Percentiles rank a stretch among this genome's conserved stretches.
These are phyloP conservation scores for Carterocephalus palaemon DNA, from an alignment of 2,888 invertebrate species.

Conservation along the genomic window DNA sequence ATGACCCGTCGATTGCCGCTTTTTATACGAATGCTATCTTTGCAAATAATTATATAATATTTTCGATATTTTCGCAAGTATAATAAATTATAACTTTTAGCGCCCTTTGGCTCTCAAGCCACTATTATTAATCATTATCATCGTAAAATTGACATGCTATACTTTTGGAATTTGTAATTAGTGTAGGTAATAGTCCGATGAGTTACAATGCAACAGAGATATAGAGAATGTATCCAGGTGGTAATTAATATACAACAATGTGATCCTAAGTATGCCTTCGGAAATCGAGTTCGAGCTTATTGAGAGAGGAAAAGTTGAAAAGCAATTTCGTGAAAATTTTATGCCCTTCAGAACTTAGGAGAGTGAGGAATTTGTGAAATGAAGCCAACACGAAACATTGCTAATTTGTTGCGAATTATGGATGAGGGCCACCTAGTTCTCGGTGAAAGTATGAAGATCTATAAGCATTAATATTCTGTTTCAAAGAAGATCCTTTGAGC, in stretches of 20 bases:
- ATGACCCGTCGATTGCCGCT: no score
- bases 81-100: no score
- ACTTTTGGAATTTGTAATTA: no score
- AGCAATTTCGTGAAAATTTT: slow-evolving; percentile 76
- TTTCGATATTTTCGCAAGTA: no score
- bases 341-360: slow-evolving; percentile 66
- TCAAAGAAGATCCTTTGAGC: neutral
- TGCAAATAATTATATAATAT: no score
- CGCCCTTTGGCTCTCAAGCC: no score
- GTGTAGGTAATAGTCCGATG: neutral
- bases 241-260: slow-evolving; percentile 52
- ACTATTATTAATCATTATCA: no score
- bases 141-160: no score
- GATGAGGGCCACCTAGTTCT: slow-evolving; percentile 47
- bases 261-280: slow-evolving; percentile 63
- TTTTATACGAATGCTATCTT: no score
- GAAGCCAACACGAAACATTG: slow-evolving; percentile 67
- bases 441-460: slow-evolving; percentile 8
- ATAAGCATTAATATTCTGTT: slow-evolving; percentile 13
- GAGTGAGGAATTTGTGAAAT: slow-evolving; percentile 69
- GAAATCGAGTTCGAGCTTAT: slow-evolving; percentile 65
- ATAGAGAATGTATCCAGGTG: slow-evolving; percentile 39
- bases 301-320: slow-evolving; percentile 69
- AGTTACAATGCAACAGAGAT: neutral
- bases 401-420: slow-evolving; percentile 69